phyloP scores from a whole-genome alignment of 2,797 vertebrate species.

The Sylvia borin region DNA sequence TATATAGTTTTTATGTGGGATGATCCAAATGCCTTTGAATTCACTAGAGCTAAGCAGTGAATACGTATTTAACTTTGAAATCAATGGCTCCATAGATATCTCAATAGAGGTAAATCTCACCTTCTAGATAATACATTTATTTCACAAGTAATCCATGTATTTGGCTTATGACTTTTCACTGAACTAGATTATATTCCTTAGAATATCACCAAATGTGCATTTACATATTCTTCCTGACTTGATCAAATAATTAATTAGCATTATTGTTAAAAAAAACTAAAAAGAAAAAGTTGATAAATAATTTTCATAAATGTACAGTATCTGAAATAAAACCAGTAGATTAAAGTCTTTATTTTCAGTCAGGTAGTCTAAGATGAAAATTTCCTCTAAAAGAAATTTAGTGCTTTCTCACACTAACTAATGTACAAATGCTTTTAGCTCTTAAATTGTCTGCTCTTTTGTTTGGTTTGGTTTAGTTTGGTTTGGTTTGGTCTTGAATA shows the following conservation, averaged over 20 bases:
- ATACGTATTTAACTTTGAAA: background rate
- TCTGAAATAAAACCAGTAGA: background rate
- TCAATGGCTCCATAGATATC: background rate
- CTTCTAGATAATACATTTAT: background rate
- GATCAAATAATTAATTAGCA: background rate
- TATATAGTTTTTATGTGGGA: background rate
- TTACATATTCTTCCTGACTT: background rate
- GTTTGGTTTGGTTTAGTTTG: background rate
- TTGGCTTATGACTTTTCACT: background rate
- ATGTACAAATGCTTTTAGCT: background rate
- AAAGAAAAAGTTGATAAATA: rapidly evolving
- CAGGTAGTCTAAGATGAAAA: background rate
- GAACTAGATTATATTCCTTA: background rate
- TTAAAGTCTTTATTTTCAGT: background rate
- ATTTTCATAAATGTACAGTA: background rate
- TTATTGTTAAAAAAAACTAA: no score
- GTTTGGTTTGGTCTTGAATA: background rate
- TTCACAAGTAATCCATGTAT: background rate
- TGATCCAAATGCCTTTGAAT: constrained; percentile 41
- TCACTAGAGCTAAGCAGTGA: background rate
- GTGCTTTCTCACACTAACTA: background rate
- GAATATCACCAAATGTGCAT: background rate
- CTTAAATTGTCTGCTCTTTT: background rate
- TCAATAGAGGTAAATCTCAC: background rate
- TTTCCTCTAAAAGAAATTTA: background rate